A percentile compares a stretch with the other conserved stretches of the same genome.
These are phyloP conservation scores for Gastrophryne carolinensis DNA, from an alignment of 2,797 vertebrate genomes.

Conservation along the genomic window DNA sequence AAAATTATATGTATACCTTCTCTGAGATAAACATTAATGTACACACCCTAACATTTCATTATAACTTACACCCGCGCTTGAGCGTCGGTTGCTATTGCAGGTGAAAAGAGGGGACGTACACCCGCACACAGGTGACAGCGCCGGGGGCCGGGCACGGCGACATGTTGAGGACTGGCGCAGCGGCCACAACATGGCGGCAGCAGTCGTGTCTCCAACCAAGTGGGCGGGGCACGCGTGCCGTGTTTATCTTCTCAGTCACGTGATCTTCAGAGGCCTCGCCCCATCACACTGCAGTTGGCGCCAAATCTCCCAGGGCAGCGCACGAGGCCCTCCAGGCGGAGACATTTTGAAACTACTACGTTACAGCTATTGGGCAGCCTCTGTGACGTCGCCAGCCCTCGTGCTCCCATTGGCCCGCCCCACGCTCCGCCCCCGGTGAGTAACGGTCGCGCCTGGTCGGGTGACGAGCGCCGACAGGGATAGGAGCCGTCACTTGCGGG, in stretches of 20 bases:
- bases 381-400: not conserved
- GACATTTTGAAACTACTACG: slow-evolving; percentile 67
- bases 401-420: not conserved
- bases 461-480: not conserved
- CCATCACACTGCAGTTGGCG: slow-evolving; percentile 59
- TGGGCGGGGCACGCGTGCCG: not conserved
- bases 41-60: too few relatives aligned
- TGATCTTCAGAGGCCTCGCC: not conserved
- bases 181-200: not conserved
- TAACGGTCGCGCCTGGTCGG: slow-evolving; percentile 86
- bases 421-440: slow-evolving; percentile 71
- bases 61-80: too few relatives aligned
- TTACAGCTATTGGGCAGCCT: slow-evolving; percentile 65
- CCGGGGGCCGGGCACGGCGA: too few relatives aligned
- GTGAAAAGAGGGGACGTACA: not conserved
- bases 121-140: not conserved
- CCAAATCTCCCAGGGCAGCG: slow-evolving; percentile 60
- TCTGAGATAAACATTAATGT: too few relatives aligned
- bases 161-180: too few relatives aligned
- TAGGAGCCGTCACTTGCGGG: not conserved
- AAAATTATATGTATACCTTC: too few relatives aligned
- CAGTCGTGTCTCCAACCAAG: not conserved
- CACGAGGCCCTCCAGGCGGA: slow-evolving; percentile 7
- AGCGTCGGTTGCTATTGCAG: too few relatives aligned
- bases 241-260: slow-evolving; percentile 14